Percentiles rank a stretch among this genome's conserved stretches.
phyloP scores from a whole-genome alignment of 2,113 vertebrate genomes.

The Lampris megalopsis region DNA sequence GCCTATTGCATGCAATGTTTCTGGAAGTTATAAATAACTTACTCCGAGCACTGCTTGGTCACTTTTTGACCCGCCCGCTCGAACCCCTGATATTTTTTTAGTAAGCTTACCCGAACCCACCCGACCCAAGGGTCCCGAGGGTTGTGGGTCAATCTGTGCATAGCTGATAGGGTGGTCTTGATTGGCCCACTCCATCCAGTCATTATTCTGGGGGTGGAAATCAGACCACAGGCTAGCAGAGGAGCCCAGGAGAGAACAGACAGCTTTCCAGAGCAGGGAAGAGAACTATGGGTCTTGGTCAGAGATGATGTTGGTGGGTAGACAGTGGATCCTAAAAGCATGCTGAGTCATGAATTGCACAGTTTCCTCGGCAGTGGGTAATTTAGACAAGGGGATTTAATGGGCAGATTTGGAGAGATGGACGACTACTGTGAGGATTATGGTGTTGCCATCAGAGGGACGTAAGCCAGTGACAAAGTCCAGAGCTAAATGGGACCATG shows the following conservation, averaged over 20 bases:
- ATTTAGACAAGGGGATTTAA: neutral
- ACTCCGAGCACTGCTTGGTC: too few relatives aligned
- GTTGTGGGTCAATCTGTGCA: too few relatives aligned
- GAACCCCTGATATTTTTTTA: too few relatives aligned
- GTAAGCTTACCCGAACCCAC: too few relatives aligned
- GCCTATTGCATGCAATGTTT: too few relatives aligned
- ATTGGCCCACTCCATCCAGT: too few relatives aligned
- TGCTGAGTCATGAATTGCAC: neutral
- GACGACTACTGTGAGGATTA: neutral
- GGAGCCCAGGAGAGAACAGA: neutral
- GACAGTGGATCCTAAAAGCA: neutral
- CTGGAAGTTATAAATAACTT: too few relatives aligned
- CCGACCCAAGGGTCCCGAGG: too few relatives aligned
- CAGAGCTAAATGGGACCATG: conserved; percentile 4
- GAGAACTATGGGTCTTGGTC: neutral
- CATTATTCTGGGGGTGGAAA: too few relatives aligned
- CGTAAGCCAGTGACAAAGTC: conserved; percentile 17
- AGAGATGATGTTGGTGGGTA: neutral
- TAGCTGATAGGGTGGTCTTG: too few relatives aligned
- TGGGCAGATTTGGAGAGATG: neutral
- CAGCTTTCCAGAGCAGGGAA: neutral
- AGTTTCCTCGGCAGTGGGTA: neutral
- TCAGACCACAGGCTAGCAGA: too few relatives aligned
- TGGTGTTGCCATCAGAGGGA: neutral
- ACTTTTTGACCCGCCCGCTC: too few relatives aligned